Evolutionary conservation across 2,113 vertebrate genomes (phyloP).

Genomic region (Actenoides hombroni): DNA sequence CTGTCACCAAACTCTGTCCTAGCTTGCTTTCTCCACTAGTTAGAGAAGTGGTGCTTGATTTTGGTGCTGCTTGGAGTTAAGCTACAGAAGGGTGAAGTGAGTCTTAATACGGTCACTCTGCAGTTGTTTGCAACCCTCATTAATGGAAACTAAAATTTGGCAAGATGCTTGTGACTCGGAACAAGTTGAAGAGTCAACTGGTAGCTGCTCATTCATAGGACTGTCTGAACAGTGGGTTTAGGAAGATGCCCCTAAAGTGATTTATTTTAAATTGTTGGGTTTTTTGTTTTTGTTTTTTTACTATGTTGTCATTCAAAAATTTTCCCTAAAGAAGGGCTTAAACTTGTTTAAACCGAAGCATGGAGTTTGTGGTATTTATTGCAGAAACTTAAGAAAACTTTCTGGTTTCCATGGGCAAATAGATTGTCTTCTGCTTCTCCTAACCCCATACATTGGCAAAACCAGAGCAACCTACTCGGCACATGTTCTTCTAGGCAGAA

Average conservation of each 20-base stretch:
- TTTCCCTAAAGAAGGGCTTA: neutral
- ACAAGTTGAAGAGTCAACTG: neutral
- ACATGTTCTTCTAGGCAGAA: neutral
- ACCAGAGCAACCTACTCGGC: neutral
- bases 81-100: neutral
- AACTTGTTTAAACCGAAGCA: neutral
- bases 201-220: neutral
- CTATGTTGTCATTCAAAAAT: neutral
- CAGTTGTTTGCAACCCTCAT: neutral
- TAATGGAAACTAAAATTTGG: neutral
- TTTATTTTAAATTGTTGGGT: too few species aligned
- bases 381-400: neutral
- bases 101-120: neutral
- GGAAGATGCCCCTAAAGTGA: neutral
- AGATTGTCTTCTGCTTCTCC: neutral
- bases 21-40: neutral
- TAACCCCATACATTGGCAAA: neutral
- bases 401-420: neutral
- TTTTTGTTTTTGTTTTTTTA: neutral
- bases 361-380: neutral
- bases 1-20: neutral
- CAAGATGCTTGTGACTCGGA: neutral
- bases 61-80: neutral
- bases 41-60: neutral
- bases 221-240: neutral